Base-by-base conservation (phyloP, 1,140 invertebrate species). In the Bombus turneri region DNA sequence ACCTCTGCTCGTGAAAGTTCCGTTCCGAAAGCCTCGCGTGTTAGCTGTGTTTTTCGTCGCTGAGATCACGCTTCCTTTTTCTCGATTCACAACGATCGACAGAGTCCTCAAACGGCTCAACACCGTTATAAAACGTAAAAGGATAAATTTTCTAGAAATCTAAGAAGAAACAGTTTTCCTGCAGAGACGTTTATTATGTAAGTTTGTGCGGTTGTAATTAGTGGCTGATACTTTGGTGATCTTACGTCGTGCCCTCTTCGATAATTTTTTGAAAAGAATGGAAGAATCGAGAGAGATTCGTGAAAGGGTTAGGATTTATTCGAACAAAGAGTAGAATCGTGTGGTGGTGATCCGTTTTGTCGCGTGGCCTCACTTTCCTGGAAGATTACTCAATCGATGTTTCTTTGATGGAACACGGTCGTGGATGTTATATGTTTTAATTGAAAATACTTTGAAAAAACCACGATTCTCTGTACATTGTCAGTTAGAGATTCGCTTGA, bases 1-100 rank as follows among this genome's bases (percentile, higher is more conserved):
- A 88, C 76, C 41, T 81, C 59, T 37, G 13, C 18, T n/a, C 34
- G 64, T 74, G 71, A 81, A 79, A 78, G 66, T 77, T 75, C 53
- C 15, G 57, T n/a, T 68, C 37, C 39, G 64, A 34, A 71, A 86
- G 69, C 41, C 28, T 73, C n/a, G 64, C 72, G 71, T 85, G 85
- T 73, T 13, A 37, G 9, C 31, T 43, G 39, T 82, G 66, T 31
- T 64, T 75, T 62, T 47, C 25, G 31, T 64, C 41, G 34, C 13
- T 39, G 25, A 1, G 6, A 25, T 3, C 34, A 9, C 3, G n/a
- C 0, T 59, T 76, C 5, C 31, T 9, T 34, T 76, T 15, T 8
- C 12, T 28, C 4, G 47, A 18, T 28, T 2, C 0, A 62, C 28
- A 62, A 57, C 43, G 31, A 12, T 41, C 15, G 28, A 59, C 5